These are phyloP conservation scores for Stigmatopora argus DNA, from an alignment of 2,113 vertebrate genomes.

Conservation along the genomic window DNA sequence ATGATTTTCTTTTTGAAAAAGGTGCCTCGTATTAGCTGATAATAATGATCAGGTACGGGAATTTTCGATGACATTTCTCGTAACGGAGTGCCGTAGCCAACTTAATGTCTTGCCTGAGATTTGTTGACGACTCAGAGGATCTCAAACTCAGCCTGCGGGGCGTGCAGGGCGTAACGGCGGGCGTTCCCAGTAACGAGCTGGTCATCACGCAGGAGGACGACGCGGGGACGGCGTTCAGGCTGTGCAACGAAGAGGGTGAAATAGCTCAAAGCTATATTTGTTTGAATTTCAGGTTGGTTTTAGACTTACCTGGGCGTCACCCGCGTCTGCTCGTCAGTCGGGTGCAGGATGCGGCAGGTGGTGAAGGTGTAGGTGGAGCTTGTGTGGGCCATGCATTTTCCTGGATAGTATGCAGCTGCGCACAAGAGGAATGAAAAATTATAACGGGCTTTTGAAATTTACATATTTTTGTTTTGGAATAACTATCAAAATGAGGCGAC, in stretches of 20 bases:
- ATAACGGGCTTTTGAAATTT: neutral
- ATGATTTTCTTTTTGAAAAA: too few relatives aligned
- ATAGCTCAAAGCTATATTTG: neutral
- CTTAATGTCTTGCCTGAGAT: constrained; percentile 65
- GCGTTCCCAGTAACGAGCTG: constrained; percentile 80
- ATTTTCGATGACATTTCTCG: too few relatives aligned
- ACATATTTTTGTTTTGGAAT: too few relatives aligned
- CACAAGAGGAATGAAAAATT: neutral
- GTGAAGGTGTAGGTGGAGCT: constrained; percentile 98
- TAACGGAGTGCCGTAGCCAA: too few relatives aligned
- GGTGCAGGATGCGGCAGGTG: constrained; percentile 95
- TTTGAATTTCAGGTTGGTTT: neutral
- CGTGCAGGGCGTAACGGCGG: constrained; percentile 83
- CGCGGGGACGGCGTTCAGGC: constrained; percentile 78
- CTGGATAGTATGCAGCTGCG: constrained; percentile 83
- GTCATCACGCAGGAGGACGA: constrained; percentile 78
- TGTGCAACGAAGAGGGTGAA: constrained; percentile 38
- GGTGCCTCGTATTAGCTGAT: too few relatives aligned
- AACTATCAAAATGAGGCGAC: too few relatives aligned
- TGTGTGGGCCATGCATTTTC: constrained; percentile 98
- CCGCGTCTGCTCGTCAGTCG: constrained; percentile 89
- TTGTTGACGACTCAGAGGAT: constrained; percentile 92
- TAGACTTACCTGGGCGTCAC: constrained; percentile 89
- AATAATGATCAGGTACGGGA: too few relatives aligned
- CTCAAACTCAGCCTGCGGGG: constrained; percentile 87